These are phyloP conservation scores for Urosaurus nigricauda DNA, from an alignment of 2,797 vertebrate species.

Conservation along the genomic window DNA sequence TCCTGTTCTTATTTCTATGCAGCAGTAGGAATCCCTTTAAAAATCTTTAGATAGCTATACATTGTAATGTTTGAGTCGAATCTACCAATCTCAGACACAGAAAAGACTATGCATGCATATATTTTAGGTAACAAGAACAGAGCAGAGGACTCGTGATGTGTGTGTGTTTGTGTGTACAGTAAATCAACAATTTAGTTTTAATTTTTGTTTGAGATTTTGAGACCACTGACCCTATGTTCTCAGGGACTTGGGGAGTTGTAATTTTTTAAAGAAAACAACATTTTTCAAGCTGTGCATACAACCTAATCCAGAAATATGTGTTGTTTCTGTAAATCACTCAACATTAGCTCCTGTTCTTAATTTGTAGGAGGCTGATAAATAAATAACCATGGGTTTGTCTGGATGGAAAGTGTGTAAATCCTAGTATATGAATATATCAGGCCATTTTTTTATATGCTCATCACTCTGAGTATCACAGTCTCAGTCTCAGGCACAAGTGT, in stretches of 20 bases:
- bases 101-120: neutral
- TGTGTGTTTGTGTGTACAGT: neutral
- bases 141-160: neutral
- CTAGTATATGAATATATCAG: no score
- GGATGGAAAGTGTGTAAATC: no score
- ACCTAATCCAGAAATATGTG: neutral
- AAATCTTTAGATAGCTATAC: constrained; percentile 37
- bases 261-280: no score
- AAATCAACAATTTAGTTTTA: neutral
- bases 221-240: no score
- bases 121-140: constrained; percentile 55
- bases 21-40: neutral
- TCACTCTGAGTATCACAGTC: no score
- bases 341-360: neutral
- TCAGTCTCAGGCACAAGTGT: no score
- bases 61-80: neutral
- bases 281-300: no score
- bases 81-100: no score
- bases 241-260: no score
- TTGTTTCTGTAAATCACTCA: neutral
- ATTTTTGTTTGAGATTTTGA: neutral
- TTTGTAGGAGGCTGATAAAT: neutral
- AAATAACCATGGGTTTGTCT: no score
- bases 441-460: no score
- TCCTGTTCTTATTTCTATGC: no score